These are phyloP conservation scores for Megalurothrips usitatus DNA, from an alignment of 2,888 invertebrate genomes.

Conservation along the genomic window DNA sequence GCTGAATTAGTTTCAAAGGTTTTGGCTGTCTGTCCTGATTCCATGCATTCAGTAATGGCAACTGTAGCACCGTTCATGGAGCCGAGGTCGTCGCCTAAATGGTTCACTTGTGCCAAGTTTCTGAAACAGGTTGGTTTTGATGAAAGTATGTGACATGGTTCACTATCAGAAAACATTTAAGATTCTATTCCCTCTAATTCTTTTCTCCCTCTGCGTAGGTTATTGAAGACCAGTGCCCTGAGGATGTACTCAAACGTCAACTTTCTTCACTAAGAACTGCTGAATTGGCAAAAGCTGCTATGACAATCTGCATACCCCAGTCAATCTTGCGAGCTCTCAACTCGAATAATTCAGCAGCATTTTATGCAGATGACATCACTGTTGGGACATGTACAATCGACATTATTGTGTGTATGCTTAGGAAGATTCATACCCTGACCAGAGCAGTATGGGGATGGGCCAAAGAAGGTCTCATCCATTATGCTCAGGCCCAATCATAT, in stretches of 20 bases:
- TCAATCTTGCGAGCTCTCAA: background rate
- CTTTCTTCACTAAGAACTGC: background rate
- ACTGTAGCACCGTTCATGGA: background rate
- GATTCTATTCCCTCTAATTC: background rate
- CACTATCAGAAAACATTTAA: background rate
- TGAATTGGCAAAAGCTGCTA: background rate
- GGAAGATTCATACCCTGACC: background rate
- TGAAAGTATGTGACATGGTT: background rate
- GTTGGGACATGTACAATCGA: background rate
- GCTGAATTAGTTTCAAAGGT: constrained; percentile 60
- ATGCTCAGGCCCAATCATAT: background rate
- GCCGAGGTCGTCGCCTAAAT: background rate
- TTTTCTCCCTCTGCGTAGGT: background rate
- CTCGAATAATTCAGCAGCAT: background rate
- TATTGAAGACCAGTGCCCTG: background rate
- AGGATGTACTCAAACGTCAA: background rate
- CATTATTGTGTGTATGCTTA: background rate
- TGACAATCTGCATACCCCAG: background rate
- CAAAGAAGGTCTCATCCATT: background rate
- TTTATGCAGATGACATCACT: background rate
- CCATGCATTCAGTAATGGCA: background rate
- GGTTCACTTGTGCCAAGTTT: background rate
- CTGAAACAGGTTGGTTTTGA: background rate
- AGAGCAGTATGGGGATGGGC: background rate
- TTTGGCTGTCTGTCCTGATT: constrained; percentile 64